Base-by-base conservation (phyloP, 1,140 invertebrate species). In the Mylabris phalerata region DNA sequence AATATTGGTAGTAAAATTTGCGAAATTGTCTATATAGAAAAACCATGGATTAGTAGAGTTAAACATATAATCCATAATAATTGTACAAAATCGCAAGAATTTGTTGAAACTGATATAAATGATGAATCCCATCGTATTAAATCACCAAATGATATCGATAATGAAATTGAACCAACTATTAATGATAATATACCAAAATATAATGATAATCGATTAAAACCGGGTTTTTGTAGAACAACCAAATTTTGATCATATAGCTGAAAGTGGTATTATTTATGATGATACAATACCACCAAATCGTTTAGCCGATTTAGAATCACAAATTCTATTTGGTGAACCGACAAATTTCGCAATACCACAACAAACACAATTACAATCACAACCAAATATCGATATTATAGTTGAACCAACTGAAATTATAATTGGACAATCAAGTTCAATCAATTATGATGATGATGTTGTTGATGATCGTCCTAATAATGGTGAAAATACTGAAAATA, bases 31-130 rank as follows among this genome's bases (percentile, higher is more conserved):
- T 74, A 65, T 55, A 62, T 67, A n/a, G 64, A 74, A 50, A 61
- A 72, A 58, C 66, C 68, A 10, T 72, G 71, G 67, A 61, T 71
- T 5, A 68, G 61, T 11, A 64, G 61, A 48, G 51, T 48, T 6
- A 73, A 71, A 59, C 64, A 68, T 47, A 71, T 73, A 10, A 68
- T 73, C 11, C 50, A 48, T 9, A 74, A 74, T 56, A 74, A 74
- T 57, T 74, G 73, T 47, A 74, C 73, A 4, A 25, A 47, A 10
- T 65, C 66, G 6, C 71, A 74, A 66, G 66, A 71, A 49, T 74
- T 65, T 56, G 32, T 57, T 55, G 25, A 40, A n/a, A 39, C 32
- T 32, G 19, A 24, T 9, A 50, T 46, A 46, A 55, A 61, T 47
- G 64, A 68, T 48, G 45, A 59, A 9, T 7, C 4, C 4, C 1